These are phyloP conservation scores for Esox lucius DNA, from an alignment of 2,797 vertebrate genomes.

Conservation along the genomic window DNA sequence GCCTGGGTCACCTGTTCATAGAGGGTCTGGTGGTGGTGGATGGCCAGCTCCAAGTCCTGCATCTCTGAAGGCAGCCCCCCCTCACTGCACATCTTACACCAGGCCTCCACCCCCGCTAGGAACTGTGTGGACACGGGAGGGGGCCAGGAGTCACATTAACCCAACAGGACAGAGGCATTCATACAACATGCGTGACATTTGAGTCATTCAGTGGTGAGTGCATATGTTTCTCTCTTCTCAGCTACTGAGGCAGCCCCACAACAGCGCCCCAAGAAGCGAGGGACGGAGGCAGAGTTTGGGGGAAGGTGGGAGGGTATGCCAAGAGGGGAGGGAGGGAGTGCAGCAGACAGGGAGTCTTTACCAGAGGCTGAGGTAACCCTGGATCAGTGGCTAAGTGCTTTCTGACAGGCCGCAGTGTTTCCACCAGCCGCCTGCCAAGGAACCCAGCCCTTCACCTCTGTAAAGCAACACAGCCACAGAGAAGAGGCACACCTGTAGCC, in stretches of 20 bases:
- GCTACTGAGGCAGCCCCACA: not conserved
- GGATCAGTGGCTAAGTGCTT: conserved; percentile 25
- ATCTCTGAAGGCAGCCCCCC: conserved; percentile 93
- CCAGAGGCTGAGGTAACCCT: conserved; percentile 2
- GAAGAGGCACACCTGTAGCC: conserved; percentile 39
- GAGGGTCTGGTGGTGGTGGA: conserved; percentile 96
- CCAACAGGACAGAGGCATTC: not conserved
- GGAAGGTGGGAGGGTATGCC: not conserved
- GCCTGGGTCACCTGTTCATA: conserved; percentile 98
- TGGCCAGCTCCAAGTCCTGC: conserved; percentile 94
- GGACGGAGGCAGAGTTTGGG: not conserved
- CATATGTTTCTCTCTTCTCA: too few relatives aligned
- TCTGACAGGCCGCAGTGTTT: conserved; percentile 19
- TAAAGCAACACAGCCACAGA: conserved; percentile 12
- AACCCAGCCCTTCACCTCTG: conserved; percentile 21
- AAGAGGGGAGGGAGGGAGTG: not conserved
- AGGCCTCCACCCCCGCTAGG: conserved; percentile 92
- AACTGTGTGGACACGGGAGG: conserved; percentile 73
- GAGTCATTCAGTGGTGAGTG: too few relatives aligned
- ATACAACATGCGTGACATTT: too few relatives aligned
- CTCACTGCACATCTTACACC: conserved; percentile 98
- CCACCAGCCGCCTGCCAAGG: conserved; percentile 46
- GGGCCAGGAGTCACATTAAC: conserved; percentile 24
- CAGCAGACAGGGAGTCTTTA: too few relatives aligned
- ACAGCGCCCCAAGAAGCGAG: not conserved